Evolutionary conservation across 2,113 vertebrate species (phyloP).

Genomic region (Tapirus terrestris): DNA sequence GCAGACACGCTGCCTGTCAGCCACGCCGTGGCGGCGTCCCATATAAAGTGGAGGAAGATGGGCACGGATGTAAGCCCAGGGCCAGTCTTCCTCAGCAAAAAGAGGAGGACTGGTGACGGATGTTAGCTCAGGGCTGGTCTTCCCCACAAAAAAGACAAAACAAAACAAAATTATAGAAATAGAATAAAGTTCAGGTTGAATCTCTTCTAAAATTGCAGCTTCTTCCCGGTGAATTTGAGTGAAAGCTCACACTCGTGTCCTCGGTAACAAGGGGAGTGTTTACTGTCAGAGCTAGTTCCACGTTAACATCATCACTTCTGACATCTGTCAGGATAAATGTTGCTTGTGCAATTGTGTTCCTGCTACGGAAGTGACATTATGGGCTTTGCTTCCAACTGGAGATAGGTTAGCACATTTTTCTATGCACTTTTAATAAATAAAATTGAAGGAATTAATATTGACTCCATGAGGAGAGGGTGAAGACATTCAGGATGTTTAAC

Average conservation of each 20-base stretch:
- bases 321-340: neutral
- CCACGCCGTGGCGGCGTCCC: no score
- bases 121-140: no score
- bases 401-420: neutral
- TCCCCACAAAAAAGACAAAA: no score
- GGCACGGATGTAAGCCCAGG: no score
- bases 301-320: neutral
- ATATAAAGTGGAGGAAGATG: no score
- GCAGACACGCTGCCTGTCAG: no score
- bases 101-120: no score
- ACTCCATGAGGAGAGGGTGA: neutral
- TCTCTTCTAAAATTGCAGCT: slow-evolving; percentile 29
- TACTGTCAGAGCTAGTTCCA: neutral
- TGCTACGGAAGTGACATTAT: neutral
- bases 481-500: neutral
- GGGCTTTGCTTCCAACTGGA: neutral
- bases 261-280: neutral
- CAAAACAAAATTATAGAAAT: neutral
- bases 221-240: neutral
- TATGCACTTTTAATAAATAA: neutral
- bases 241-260: neutral
- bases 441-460: neutral
- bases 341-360: neutral
- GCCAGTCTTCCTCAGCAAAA: no score
- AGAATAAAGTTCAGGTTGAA: neutral